These are phyloP conservation scores for Camponotus floridanus DNA, from an alignment of 1,140 invertebrate species.

Conservation along the genomic window DNA sequence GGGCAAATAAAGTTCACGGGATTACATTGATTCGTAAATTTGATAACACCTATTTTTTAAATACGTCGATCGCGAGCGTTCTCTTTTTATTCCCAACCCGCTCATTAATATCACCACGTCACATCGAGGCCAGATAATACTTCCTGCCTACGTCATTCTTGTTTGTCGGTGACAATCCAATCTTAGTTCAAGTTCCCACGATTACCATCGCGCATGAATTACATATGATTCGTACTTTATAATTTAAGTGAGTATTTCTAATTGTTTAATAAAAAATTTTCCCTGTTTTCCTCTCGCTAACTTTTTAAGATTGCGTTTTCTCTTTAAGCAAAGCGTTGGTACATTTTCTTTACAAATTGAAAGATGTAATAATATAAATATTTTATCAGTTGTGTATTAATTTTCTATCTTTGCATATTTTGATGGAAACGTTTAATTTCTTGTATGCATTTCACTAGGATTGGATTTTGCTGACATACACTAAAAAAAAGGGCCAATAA, in stretches of 20 bases:
- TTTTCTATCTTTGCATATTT: background rate
- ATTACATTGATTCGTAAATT: slow-evolving; percentile 26
- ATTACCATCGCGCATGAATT: slow-evolving; percentile 34
- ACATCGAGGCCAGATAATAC: slow-evolving; percentile 38
- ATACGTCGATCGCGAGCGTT: slow-evolving; percentile 8
- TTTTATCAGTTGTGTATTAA: background rate
- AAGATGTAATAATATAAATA: background rate
- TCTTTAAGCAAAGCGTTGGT: background rate
- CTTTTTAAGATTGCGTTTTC: slow-evolving; percentile 14
- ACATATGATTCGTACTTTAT: background rate
- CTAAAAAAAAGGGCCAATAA: too few species aligned
- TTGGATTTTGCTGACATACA: background rate
- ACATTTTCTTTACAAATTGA: background rate
- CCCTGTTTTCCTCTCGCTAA: background rate
- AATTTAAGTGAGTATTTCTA: background rate
- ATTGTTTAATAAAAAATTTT: slow-evolving; percentile 10
- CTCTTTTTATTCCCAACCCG: slow-evolving; percentile 22
- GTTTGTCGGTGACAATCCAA: slow-evolving; percentile 24
- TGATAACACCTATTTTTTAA: slow-evolving; percentile 35
- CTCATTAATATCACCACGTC: slow-evolving; percentile 32
- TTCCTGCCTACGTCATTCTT: slow-evolving; percentile 9
- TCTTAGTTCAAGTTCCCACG: slow-evolving; percentile 15
- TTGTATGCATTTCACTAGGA: background rate
- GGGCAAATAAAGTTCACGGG: background rate
- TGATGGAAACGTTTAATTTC: background rate